These are phyloP conservation scores for Drosophila rhopaloa DNA, from an alignment of 1,140 invertebrate species.

Conservation along the genomic window DNA sequence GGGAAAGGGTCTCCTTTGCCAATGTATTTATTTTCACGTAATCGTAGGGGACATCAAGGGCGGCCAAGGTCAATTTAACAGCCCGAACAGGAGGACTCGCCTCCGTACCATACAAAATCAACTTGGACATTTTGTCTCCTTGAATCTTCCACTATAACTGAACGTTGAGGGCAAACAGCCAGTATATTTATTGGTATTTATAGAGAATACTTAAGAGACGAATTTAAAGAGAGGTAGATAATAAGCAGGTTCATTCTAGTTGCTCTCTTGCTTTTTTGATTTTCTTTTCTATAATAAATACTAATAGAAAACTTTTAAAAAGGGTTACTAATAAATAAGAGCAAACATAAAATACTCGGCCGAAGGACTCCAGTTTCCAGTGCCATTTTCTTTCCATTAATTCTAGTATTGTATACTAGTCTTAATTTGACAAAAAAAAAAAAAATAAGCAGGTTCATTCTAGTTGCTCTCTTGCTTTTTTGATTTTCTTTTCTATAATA, in stretches of 20 bases:
- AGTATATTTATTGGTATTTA: neutral
- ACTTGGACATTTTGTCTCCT: slow-evolving; percentile 56
- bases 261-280: too few species aligned
- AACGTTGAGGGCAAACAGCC: neutral
- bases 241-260: neutral
- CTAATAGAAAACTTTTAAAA: too few species aligned
- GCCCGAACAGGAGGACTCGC: slow-evolving; percentile 85
- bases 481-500: too few species aligned
- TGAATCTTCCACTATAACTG: neutral
- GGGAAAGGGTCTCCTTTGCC: slow-evolving; percentile 87
- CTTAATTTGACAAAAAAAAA: too few species aligned
- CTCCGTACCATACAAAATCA: slow-evolving; percentile 68
- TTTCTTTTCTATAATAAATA: too few species aligned
- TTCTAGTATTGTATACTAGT: too few species aligned
- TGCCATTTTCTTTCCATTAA: too few species aligned
- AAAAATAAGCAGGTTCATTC: too few species aligned
- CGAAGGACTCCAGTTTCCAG: too few species aligned
- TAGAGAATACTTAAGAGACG: slow-evolving; percentile 5
- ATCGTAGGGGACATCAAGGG: slow-evolving; percentile 83
- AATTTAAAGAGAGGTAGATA: neutral
- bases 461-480: too few species aligned
- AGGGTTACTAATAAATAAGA: too few species aligned
- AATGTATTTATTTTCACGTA: slow-evolving; percentile 86
- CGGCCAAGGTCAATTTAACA: slow-evolving; percentile 83
- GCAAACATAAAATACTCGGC: too few species aligned